Percentiles rank a stretch among this genome's conserved stretches.
Conservation (phyloP, 2,113 vertebrate genomes). For the Willisornis vidua region DNA sequence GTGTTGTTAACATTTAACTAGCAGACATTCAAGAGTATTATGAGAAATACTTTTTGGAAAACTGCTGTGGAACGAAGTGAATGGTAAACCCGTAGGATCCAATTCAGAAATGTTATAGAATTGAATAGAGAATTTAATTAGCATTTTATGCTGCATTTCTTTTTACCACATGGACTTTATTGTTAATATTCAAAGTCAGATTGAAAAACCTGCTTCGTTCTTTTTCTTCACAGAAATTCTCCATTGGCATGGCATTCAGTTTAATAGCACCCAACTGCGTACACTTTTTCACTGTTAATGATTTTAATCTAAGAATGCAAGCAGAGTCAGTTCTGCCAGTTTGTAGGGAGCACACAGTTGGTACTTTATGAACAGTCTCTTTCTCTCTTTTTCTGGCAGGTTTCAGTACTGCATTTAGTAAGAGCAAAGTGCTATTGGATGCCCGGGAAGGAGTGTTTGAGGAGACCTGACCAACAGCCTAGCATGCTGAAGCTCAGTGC, state of each 20-base stretch:
- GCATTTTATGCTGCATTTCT: background rate
- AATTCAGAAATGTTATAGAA: background rate
- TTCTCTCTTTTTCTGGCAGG: conserved; percentile 61
- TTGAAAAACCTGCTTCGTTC: background rate
- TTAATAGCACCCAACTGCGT: background rate
- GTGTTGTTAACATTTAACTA: background rate
- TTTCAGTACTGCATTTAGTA: conserved; percentile 62
- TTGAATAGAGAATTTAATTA: background rate
- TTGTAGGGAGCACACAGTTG: conserved; percentile 25
- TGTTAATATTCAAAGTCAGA: background rate
- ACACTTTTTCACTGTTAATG: conserved; percentile 1
- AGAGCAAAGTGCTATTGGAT: conserved; percentile 62
- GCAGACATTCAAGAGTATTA: background rate
- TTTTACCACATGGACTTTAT: background rate
- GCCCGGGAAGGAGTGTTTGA: conserved; percentile 59
- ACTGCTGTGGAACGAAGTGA: background rate
- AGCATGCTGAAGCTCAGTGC: conserved; percentile 26
- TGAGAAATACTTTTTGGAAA: background rate
- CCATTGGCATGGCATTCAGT: background rate
- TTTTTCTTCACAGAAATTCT: background rate
- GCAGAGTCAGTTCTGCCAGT: conserved; percentile 23
- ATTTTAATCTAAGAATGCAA: background rate
- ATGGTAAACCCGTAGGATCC: background rate
- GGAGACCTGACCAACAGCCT: conserved; percentile 56
- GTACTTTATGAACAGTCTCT: conserved; percentile 57